Base-by-base conservation (phyloP, 2,888 invertebrate genomes). In the Meta bourneti region DNA sequence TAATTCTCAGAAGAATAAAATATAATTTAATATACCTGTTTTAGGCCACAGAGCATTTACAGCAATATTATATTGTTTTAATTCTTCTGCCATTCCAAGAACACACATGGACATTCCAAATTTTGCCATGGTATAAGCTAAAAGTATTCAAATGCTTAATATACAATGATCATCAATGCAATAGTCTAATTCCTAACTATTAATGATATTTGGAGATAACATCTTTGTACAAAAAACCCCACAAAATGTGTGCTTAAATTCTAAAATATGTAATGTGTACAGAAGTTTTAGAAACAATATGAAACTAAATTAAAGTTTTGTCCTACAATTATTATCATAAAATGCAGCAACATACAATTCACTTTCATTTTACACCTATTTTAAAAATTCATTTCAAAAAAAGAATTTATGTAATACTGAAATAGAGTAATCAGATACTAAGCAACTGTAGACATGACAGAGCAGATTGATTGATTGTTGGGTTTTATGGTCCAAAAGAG, bases 91-190 rank as follows among this genome's bases (percentile, higher is more conserved):
- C 98, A 99, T 98, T 19, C 99, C 99, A 16, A 99, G 95, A 1
- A 98, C 98, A 95, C 99, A 99, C 98, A 99, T 98, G 0, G 98
- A 98, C 99, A 99, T 99, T 48, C 99, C 99, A 95, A 98, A 99
- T 95, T 99, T 99, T 4, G 99, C 98, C 97, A 99, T 99, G 0
- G 99, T 99, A 95, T 99, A 99, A 0, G 99, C 99, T 79, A 94
- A 19, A 94, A 93, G 80, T 54, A 54, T 61, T 61, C 8, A 0
- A 61, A 61, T 4, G 4, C 34, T 34, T 4, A 34, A 34, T 34
- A 34, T 34, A 34, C 4, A 34, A 34, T 4, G 4, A 34, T 16
- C 5, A 69, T 69, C n/a, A 69, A 69, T 9, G 34, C 20, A 74
- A 74, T 6, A 74, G 34, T 8, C 11, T 74, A 6, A 74, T 11